Base-by-base conservation (phyloP, 2,113 vertebrate genomes). In the Engystomops pustulosus region DNA sequence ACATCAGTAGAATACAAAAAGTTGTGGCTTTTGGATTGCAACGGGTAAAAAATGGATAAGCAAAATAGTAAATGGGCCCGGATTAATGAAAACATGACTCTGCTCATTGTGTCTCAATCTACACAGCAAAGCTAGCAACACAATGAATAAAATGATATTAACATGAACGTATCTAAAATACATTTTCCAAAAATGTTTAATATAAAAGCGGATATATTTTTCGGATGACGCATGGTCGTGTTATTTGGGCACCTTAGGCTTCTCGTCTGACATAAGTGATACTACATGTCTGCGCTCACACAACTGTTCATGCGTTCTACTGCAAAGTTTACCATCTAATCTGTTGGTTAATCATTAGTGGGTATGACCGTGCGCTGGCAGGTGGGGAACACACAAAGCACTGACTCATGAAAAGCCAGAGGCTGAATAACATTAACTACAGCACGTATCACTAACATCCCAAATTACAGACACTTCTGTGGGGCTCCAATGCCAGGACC, bases 301-400 rank as follows among this genome's bases (percentile, higher is more conserved):
- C 25, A 30, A 14, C 14, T 36, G 30, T 17, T 67, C 62, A 67
- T 34, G 62, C 15, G 27, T 67, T 67, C 62, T 20, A 20, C 62
- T 67, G 62, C 17, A 67, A 67, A 9, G 62, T 36, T 67, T 20
- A 67, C 30, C 15, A 10, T 67, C 62, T 67, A 34, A 67, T 34
- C 32, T 67, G 25, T 67, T 34, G 36, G 62, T 67, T 67, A 67
- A 67, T 67, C 2, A 67, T 67, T 67, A 36, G 62, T 67, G 15
- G 32, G 17, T 10, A 36, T 18, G 17, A 67, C 62, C 0, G 5
- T 36, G 62, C 10, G 60, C 32, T 36, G 62, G 62, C 32, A 36
- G 62, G 62, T 36, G 62, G 30, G 34, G 20, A 17, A 34, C 17
- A 34, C 20, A 67, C 60, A 65, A 18, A 32, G 60, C 25, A 65